phyloP scores from a whole-genome alignment of 2,113 vertebrate species.

The Lagopus muta region DNA sequence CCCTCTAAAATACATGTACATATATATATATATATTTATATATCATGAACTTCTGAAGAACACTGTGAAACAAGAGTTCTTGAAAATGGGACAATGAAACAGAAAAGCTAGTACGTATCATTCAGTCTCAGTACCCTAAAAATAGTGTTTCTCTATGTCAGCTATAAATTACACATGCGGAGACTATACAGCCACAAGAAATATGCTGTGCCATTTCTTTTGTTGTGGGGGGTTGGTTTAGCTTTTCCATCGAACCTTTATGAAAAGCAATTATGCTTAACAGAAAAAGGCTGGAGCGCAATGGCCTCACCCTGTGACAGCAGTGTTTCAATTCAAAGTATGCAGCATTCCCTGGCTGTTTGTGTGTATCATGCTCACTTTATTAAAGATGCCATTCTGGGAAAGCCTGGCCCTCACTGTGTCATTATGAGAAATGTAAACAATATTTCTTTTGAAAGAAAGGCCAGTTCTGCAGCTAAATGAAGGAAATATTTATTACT shows the following conservation, averaged over 20 bases:
- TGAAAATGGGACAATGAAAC: slow-evolving; percentile 39
- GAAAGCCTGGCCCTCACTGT: slow-evolving; percentile 40
- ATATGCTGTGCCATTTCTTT: slow-evolving; percentile 24
- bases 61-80: background rate
- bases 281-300: slow-evolving; percentile 46
- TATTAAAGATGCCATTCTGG: slow-evolving; percentile 63
- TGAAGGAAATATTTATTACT: slow-evolving; percentile 65
- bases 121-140: slow-evolving; percentile 41
- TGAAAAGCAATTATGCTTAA: slow-evolving; percentile 73
- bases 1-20: background rate
- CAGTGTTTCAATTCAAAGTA: slow-evolving; percentile 53
- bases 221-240: background rate
- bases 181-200: slow-evolving; percentile 63
- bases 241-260: slow-evolving; percentile 49
- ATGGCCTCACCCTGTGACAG: slow-evolving; percentile 56
- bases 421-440: slow-evolving; percentile 71
- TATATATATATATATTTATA: background rate
- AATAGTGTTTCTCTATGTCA: slow-evolving; percentile 58
- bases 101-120: background rate
- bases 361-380: slow-evolving; percentile 56
- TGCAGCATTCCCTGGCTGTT: slow-evolving; percentile 63
- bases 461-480: slow-evolving; percentile 42
- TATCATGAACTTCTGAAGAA: slow-evolving; percentile 16
- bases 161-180: slow-evolving; percentile 55
- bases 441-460: slow-evolving; percentile 68